Conservation (phyloP, 2,888 invertebrate species). For the Ellobium chinense region DNA sequence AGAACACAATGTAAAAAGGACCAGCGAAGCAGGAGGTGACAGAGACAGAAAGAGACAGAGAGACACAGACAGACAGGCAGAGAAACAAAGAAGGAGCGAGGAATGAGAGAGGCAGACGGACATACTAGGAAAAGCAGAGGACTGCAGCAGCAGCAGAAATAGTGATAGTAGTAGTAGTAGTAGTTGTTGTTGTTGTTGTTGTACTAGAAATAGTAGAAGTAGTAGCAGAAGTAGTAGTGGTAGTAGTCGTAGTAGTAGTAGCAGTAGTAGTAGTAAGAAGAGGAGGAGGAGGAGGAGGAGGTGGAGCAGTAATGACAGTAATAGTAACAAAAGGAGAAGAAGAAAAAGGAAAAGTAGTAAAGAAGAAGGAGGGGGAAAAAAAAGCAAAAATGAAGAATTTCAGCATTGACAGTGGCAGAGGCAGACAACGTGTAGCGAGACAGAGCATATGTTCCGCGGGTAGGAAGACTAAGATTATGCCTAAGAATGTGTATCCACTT, state of each 20-base stretch:
- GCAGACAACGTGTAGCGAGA: no score
- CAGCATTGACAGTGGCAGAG: no score
- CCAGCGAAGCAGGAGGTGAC: not conserved
- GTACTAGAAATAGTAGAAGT: not conserved
- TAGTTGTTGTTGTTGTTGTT: not conserved
- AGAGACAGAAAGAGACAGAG: constrained; percentile 13
- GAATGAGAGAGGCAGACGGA: not conserved
- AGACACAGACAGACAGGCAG: not conserved
- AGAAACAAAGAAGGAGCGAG: not conserved
- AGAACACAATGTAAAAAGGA: not conserved
- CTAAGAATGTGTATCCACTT: no score
- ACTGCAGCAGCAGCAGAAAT: not conserved
- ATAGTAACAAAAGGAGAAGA: no score
- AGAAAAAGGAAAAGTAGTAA: no score
- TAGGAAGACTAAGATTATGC: no score
- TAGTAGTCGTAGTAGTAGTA: no score
- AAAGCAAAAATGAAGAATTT: no score
- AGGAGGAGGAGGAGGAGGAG: not conserved
- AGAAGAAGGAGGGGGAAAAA: no score
- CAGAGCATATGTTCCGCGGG: no score
- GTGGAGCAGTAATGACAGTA: not conserved
- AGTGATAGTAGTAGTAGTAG: not conserved
- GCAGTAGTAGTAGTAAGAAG: not conserved
- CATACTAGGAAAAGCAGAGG: not conserved
- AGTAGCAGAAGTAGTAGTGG: not conserved